Evolutionary conservation across 2,797 vertebrate species (phyloP).

Genomic region (Enteromius treurensis): DNA sequence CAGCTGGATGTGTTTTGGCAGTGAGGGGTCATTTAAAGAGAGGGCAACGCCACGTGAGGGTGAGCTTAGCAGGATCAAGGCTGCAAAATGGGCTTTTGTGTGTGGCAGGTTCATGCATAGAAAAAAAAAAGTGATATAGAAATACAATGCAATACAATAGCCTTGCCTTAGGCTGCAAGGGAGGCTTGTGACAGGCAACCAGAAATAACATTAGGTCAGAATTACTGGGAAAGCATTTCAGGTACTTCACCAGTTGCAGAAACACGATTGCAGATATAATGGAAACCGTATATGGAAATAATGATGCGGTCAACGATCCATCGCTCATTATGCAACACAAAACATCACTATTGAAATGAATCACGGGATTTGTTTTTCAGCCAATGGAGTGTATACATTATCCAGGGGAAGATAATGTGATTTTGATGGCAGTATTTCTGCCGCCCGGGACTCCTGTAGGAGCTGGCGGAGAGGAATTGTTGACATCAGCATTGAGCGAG

Average conservation of each 20-base stretch:
- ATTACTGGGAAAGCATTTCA: not conserved
- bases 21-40: slow-evolving; percentile 62
- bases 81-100: slow-evolving; percentile 51
- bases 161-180: not conserved
- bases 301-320: slow-evolving; percentile 46
- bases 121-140: not conserved
- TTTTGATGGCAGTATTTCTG: slow-evolving; percentile 26
- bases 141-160: slow-evolving; percentile 13
- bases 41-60: slow-evolving; percentile 57
- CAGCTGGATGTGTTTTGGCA: slow-evolving; percentile 47
- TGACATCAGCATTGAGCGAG: slow-evolving; percentile 35
- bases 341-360: slow-evolving; percentile 12
- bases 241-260: slow-evolving; percentile 15
- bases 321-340: slow-evolving; percentile 36
- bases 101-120: slow-evolving; percentile 20
- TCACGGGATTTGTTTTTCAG: slow-evolving; percentile 32
- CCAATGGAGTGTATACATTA: slow-evolving; percentile 9
- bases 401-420: slow-evolving; percentile 30
- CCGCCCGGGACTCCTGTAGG: not conserved
- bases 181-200: not conserved
- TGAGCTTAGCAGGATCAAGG: slow-evolving; percentile 54
- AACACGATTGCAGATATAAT: slow-evolving; percentile 25
- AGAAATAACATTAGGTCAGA: slow-evolving; percentile 13
- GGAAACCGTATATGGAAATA: slow-evolving; percentile 20
- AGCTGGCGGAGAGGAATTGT: slow-evolving; percentile 41